These are phyloP conservation scores for Aethes cnicana DNA, from an alignment of 2,888 invertebrate species.

Conservation along the genomic window DNA sequence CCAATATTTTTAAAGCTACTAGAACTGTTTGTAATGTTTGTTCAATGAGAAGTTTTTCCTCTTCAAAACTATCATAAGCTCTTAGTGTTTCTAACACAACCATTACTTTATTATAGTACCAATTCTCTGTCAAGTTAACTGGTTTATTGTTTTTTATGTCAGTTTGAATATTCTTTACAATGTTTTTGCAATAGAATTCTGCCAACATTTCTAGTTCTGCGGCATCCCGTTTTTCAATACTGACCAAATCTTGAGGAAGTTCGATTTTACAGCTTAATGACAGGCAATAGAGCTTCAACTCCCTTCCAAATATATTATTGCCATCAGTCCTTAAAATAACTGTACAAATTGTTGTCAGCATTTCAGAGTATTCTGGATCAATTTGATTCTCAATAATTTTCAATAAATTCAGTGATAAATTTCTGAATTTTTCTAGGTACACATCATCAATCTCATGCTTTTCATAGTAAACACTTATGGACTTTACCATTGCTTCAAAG, in stretches of 20 bases:
- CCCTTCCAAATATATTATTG: conserved; percentile 50
- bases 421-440: conserved; percentile 52
- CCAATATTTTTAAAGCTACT: conserved; percentile 43
- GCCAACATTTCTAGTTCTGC: conserved; percentile 55
- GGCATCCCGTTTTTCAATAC: conserved; percentile 51
- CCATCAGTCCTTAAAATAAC: conserved; percentile 49
- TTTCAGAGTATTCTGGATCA: conserved; percentile 40
- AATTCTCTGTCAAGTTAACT: conserved; percentile 47
- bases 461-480: conserved; percentile 54
- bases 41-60: conserved; percentile 51
- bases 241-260: conserved; percentile 49
- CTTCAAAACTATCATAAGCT: conserved; percentile 47
- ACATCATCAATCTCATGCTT: conserved; percentile 55
- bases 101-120: conserved; percentile 55
- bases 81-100: conserved; percentile 51
- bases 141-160: conserved; percentile 31
- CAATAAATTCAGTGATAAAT: conserved; percentile 47
- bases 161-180: conserved; percentile 44
- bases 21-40: conserved; percentile 56
- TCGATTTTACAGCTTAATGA: conserved; percentile 49
- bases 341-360: conserved; percentile 51
- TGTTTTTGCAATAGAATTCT: conserved; percentile 50
- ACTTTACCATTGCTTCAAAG: conserved; percentile 55
- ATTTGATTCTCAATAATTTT: conserved; percentile 39
- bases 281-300: conserved; percentile 57